phyloP scores from a whole-genome alignment of 2,888 invertebrate genomes.

The Hemistola chrysoprasaria region DNA sequence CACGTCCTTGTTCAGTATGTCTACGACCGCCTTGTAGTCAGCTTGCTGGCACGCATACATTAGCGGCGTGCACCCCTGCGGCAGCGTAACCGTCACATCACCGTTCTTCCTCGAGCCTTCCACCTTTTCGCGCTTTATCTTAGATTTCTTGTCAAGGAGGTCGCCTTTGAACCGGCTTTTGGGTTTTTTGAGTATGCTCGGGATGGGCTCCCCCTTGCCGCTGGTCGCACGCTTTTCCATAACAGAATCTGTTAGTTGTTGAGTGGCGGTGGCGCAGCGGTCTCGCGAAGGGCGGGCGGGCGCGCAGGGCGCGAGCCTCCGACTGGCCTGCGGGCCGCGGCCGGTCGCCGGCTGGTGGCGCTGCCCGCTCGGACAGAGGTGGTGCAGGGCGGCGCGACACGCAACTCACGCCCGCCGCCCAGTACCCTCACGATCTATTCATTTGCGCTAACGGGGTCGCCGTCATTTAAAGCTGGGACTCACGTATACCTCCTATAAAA shows the following conservation, averaged over 20 bases:
- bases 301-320: conserved; percentile 75
- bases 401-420: conserved; percentile 43
- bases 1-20: conserved; percentile 90
- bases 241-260: conserved; percentile 51
- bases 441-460: conserved; percentile 69
- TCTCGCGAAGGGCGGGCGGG: conserved; percentile 62
- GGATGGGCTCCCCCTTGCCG: conserved; percentile 71
- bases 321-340: conserved; percentile 53
- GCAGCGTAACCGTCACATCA: conserved; percentile 70
- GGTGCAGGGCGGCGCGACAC: conserved; percentile 50
- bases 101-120: conserved; percentile 54
- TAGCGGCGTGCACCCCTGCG: conserved; percentile 90
- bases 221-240: conserved; percentile 72
- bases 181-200: conserved; percentile 74
- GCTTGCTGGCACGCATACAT: conserved; percentile 97
- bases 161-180: conserved; percentile 63
- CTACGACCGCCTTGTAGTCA: conserved; percentile 88
- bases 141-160: conserved; percentile 70
- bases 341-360: no score
- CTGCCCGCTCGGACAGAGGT: conserved; percentile 63
- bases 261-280: conserved; percentile 31
- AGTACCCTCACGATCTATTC: conserved; percentile 50
- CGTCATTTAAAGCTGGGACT: no score
- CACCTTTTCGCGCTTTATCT: conserved; percentile 71
- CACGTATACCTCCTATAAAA: conserved; percentile 29